Evolutionary conservation across 2,888 invertebrate species (phyloP), one percentile per base, ranked within the genome.

Genomic region (Unio pictorum): DNA sequence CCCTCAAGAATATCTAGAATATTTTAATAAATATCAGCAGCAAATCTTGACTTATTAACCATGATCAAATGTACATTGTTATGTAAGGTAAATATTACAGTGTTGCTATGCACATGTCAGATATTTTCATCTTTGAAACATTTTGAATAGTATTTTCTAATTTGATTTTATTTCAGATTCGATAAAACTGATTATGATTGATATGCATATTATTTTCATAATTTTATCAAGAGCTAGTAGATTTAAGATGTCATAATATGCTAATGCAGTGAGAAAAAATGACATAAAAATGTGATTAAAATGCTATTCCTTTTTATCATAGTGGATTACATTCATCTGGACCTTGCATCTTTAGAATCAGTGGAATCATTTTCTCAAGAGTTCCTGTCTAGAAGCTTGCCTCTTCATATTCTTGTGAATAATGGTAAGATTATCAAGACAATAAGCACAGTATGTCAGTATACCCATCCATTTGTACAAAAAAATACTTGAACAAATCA

Each of bases 351-450:
- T 23, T 62, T 84, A 8, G 68, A 74, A 23, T 86, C 86, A 4
- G 80, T 85, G 1, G 71, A 72, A 60, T 62, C 71, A 5, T 85
- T 85, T 82, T 81, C 77, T 7, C 78, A 81, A 4, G 68, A 79
- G 3, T 84, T 85, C 66, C 55, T 75, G 26, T 68, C 76, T 1
- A 74, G 68, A 55, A 69, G 78, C 28, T 69, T 81, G 26, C 78
- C 79, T 6, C 75, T 86, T 11, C 76, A 86, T 68, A 78, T 86
- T 23, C 76, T 86, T 17, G 74, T 86, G 17, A 86, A 86, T 66
- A 86, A 86, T 79, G 86, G 86, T 86, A 72, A 64, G 80, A 75
- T 15, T 58, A 17, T 59, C 45, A 45, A 45, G 45, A 15, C 15
- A 1, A 45, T 45, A 11, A 45, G 45, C 15, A 45, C 45, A 45